Evolutionary conservation across 1,140 invertebrate genomes (phyloP).

Genomic region (Probaryconus sp.): DNA sequence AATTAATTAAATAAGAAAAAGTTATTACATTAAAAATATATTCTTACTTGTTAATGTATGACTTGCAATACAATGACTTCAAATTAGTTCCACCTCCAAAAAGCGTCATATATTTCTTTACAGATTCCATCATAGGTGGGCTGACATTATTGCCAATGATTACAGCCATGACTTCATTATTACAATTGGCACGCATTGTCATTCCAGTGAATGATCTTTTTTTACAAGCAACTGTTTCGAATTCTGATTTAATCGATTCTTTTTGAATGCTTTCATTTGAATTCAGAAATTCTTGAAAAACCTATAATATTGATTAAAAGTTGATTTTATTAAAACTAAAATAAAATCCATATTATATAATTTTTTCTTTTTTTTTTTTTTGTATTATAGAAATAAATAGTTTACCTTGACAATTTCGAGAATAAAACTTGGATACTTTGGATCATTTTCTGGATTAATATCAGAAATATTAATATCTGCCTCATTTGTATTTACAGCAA

Average conservation of each 20-base stretch:
- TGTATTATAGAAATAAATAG: neutral
- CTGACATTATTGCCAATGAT: conserved; percentile 72
- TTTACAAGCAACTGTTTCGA: conserved; percentile 3
- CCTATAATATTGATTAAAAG: neutral
- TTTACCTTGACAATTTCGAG: conserved; percentile 30
- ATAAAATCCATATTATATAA: neutral
- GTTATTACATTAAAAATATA: too few species aligned
- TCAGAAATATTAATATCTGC: conserved; percentile 9
- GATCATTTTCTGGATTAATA: conserved; percentile 23
- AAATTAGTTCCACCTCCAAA: conserved; percentile 68
- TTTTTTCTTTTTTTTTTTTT: conserved; percentile 7
- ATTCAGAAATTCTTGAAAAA: conserved; percentile 47
- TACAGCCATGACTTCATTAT: conserved; percentile 72
- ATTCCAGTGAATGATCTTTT: conserved; percentile 64
- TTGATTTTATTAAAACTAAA: neutral
- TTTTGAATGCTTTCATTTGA: conserved; percentile 35
- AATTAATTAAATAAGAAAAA: conserved; percentile 26
- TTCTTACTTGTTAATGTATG: conserved; percentile 57
- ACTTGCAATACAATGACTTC: conserved; percentile 74
- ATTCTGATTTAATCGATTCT: conserved; percentile 36
- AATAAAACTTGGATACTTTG: conserved; percentile 40
- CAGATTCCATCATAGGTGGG: conserved; percentile 62
- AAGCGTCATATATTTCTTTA: conserved; percentile 69
- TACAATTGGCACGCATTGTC: conserved; percentile 71
- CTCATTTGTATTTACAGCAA: too few species aligned